These are phyloP conservation scores for Panurus biarmicus DNA, from an alignment of 2,113 vertebrate genomes.

Conservation along the genomic window DNA sequence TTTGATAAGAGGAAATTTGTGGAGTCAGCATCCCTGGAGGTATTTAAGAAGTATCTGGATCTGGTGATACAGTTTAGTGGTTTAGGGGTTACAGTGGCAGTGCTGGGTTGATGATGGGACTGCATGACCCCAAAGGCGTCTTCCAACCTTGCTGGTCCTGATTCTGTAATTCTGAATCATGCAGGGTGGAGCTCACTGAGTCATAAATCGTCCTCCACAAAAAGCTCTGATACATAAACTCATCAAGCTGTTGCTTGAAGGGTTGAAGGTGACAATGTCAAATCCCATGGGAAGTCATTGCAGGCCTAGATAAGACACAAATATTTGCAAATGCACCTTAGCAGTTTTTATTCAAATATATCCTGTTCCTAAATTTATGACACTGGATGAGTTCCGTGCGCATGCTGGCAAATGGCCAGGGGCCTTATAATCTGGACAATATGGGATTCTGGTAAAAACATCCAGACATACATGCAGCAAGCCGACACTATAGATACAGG, in stretches of 20 bases:
- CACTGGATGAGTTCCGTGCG: accelerated
- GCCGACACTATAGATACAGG: too few relatives aligned
- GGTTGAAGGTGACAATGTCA: not conserved
- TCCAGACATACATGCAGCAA: not conserved
- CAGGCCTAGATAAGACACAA: not conserved
- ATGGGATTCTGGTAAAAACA: not conserved
- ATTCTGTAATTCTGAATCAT: not conserved
- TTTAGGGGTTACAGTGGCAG: not conserved
- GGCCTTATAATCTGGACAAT: not conserved
- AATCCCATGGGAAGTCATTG: not conserved
- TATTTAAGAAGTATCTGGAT: not conserved
- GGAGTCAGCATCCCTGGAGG: not conserved
- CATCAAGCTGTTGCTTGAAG: not conserved
- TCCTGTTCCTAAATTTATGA: not conserved
- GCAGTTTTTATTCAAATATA: not conserved
- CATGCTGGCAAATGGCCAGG: not conserved
- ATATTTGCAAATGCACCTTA: not conserved
- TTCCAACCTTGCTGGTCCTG: not conserved
- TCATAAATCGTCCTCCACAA: not conserved
- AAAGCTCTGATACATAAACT: not conserved
- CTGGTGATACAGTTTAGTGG: not conserved
- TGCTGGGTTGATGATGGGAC: not conserved
- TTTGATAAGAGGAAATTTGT: not conserved
- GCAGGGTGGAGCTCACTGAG: not conserved
- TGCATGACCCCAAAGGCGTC: not conserved